Conservation (phyloP, 2,888 invertebrate species). For the Quadriops clusia region DNA sequence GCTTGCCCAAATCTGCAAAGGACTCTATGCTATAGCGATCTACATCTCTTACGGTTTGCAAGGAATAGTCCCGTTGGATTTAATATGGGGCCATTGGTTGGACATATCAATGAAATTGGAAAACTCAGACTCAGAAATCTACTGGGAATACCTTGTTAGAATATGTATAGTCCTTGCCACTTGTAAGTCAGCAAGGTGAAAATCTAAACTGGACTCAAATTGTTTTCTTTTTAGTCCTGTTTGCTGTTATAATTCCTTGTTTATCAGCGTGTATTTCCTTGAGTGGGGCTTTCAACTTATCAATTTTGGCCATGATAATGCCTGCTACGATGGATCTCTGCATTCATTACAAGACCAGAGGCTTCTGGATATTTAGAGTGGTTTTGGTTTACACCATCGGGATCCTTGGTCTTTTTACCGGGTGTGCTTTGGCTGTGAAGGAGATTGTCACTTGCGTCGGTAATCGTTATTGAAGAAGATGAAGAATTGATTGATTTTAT, state of each 20-base stretch:
- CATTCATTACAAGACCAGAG: conserved; percentile 53
- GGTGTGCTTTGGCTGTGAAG: no score
- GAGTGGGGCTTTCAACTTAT: conserved; percentile 62
- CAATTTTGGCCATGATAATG: conserved; percentile 60
- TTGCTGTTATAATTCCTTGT: conserved; percentile 58
- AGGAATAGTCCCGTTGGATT: conserved; percentile 78
- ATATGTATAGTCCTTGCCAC: conserved; percentile 32
- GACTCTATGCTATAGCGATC: conserved; percentile 56
- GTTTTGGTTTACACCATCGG: conserved; percentile 41
- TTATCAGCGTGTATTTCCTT: conserved; percentile 64
- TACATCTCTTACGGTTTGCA: conserved; percentile 78
- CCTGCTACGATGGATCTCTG: conserved; percentile 65
- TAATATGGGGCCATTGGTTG: conserved; percentile 60
- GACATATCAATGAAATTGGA: no score
- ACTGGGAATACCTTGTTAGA: conserved; percentile 34
- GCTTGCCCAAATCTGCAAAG: conserved; percentile 50
- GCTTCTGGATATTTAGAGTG: conserved; percentile 39
- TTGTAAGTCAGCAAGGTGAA: conserved; percentile 28
- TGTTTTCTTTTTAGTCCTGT: conserved; percentile 48
- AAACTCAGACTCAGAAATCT: no score
- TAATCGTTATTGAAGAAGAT: conserved; percentile 32
- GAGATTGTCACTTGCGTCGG: conserved; percentile 42
- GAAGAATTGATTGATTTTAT: conserved; percentile 4
- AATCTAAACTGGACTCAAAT: background rate
- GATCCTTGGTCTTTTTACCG: conserved; percentile 42